phyloP scores from a whole-genome alignment of 37 sponge, comb jelly and placozoan genomes.

The Ianthella basta region DNA sequence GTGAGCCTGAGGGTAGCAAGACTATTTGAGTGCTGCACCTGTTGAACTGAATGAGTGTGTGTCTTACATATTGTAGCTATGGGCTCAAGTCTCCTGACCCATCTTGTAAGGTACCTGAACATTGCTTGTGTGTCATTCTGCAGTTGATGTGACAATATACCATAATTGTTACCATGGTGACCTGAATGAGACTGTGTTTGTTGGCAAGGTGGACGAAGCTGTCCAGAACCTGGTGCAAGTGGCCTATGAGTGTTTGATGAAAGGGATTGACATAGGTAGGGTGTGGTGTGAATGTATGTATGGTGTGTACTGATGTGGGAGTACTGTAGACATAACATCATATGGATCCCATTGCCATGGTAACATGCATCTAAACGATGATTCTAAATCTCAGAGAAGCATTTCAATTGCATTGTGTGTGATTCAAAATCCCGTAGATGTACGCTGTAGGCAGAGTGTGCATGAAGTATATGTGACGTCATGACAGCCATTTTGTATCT shows the following conservation, averaged over 20 bases:
- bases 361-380: too few relatives aligned
- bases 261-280: slow-evolving; percentile 76
- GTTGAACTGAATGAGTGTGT: neutral
- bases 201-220: slow-evolving; percentile 87
- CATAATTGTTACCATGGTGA: slow-evolving; percentile 95
- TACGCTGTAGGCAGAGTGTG: too few relatives aligned
- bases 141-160: slow-evolving; percentile 85
- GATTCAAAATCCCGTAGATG: too few relatives aligned
- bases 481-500: too few relatives aligned
- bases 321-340: too few relatives aligned
- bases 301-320: too few relatives aligned
- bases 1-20: slow-evolving; percentile 40
- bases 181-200: slow-evolving; percentile 94
- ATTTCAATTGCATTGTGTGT: too few relatives aligned
- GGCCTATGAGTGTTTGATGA: slow-evolving; percentile 90
- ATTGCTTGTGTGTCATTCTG: neutral
- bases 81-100: neutral
- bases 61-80: too few relatives aligned
- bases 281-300: neutral
- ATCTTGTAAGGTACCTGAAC: neutral
- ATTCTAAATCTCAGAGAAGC: too few relatives aligned
- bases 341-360: too few relatives aligned
- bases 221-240: slow-evolving; percentile 68
- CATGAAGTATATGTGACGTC: too few relatives aligned
- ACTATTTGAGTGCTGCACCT: neutral